A percentile compares a stretch with the other conserved stretches of the same genome.
Conservation (phyloP, 2,113 vertebrate species). For the Cryptomyrus ogoouensis region DNA sequence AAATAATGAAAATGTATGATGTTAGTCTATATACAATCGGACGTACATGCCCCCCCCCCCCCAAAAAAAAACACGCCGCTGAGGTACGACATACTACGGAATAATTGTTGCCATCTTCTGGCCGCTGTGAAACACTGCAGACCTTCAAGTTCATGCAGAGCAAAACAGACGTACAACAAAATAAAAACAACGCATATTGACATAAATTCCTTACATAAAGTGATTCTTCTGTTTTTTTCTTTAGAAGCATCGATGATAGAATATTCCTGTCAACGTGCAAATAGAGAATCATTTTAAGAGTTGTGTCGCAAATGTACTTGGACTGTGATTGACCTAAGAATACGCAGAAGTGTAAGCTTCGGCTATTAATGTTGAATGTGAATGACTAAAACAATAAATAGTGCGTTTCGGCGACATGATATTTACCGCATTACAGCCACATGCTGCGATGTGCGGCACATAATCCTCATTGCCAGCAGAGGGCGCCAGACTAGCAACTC, state of each 20-base stretch:
- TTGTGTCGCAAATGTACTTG: neutral
- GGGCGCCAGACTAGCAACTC: neutral
- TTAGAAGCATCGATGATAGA: neutral
- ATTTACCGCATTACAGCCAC: neutral
- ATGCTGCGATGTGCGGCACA: neutral
- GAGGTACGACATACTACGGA: neutral
- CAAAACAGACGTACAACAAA: neutral
- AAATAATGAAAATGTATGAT: neutral
- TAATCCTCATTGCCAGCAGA: neutral
- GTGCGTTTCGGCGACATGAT: neutral
- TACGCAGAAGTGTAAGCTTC: neutral
- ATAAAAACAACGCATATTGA: neutral
- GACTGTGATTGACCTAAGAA: neutral
- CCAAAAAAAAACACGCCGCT: neutral
- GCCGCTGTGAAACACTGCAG: neutral
- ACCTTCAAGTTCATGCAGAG: neutral
- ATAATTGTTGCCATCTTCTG: conserved; percentile 4
- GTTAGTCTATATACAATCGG: neutral
- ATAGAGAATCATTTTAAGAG: neutral
- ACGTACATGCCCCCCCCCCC: neutral
- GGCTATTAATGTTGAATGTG: neutral
- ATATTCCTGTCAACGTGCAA: neutral
- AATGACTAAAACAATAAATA: neutral
- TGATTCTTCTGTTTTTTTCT: neutral
- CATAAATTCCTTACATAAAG: neutral